phyloP scores from a whole-genome alignment of 2,888 invertebrate genomes.

The Crioceris asparagi region DNA sequence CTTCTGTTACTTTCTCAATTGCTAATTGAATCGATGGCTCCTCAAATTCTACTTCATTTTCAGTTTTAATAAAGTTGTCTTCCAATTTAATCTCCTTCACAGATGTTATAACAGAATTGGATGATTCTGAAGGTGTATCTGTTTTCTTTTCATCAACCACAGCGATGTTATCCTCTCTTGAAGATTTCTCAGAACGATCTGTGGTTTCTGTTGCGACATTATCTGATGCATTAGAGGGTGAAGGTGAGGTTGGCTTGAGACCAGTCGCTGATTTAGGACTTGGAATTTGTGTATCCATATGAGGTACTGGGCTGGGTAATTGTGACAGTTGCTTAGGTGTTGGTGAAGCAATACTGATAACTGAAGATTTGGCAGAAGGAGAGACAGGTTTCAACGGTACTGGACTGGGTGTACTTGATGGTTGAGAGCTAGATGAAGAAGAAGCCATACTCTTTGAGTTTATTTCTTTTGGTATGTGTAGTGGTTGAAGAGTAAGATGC shows the following conservation, averaged over 20 bases:
- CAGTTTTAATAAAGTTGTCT: too few species aligned
- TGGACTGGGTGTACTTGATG: conserved; percentile 10
- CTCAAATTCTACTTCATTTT: conserved; percentile 13
- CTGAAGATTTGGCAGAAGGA: conserved; percentile 8
- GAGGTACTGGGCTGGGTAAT: too few species aligned
- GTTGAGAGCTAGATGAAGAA: conserved; percentile 7
- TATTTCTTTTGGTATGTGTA: conserved; percentile 11
- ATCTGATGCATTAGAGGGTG: neutral
- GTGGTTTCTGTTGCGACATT: too few species aligned
- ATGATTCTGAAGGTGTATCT: too few species aligned
- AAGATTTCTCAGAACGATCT: too few species aligned
- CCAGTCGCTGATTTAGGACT: conserved; percentile 5
- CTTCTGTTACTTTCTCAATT: conserved; percentile 32
- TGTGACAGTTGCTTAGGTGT: neutral
- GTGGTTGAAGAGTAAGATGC: conserved; percentile 9
- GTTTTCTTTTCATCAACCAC: too few species aligned
- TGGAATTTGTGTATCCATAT: conserved; percentile 4
- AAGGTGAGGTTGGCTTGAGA: neutral
- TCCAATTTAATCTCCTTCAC: conserved; percentile 11
- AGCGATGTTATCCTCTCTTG: too few species aligned
- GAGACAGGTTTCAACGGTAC: conserved; percentile 7
- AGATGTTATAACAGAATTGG: neutral
- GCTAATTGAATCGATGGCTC: conserved; percentile 20
- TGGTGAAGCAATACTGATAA: neutral
- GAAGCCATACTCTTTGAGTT: conserved; percentile 7